Evolutionary conservation across 2,113 vertebrate genomes (phyloP).

Genomic region (Elachura formosa): DNA sequence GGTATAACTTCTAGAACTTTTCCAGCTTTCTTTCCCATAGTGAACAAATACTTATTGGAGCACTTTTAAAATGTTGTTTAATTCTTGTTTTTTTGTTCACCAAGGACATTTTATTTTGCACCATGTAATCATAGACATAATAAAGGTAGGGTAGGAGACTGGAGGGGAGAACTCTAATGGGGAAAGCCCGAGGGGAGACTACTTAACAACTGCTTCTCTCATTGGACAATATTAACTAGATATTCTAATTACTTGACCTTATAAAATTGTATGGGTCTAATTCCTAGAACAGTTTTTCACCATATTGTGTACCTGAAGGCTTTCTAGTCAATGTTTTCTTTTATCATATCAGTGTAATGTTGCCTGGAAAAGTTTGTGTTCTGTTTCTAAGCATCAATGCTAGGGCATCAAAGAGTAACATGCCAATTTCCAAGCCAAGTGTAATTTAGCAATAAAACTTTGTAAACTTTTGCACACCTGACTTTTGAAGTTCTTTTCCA

Average conservation of each 20-base stretch:
- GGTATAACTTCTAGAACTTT: neutral
- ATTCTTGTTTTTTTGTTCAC: neutral
- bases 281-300: rapidly evolving
- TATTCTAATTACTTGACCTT: neutral
- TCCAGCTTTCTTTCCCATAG: neutral
- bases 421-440: neutral
- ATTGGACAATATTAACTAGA: neutral
- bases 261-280: rapidly evolving
- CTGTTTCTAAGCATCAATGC: neutral
- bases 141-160: too few relatives aligned
- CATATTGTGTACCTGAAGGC: neutral
- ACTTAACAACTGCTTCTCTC: neutral
- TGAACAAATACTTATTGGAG: neutral
- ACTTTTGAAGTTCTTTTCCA: neutral
- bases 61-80: neutral
- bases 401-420: neutral
- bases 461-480: neutral
- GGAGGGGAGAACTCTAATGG: neutral
- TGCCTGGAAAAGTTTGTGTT: neutral
- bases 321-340: neutral
- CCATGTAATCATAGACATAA: neutral
- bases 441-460: neutral
- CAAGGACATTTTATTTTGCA: neutral
- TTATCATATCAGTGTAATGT: neutral
- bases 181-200: neutral